Conservation (phyloP, 2,888 invertebrate genomes). For the Dolichomitus sp. region DNA sequence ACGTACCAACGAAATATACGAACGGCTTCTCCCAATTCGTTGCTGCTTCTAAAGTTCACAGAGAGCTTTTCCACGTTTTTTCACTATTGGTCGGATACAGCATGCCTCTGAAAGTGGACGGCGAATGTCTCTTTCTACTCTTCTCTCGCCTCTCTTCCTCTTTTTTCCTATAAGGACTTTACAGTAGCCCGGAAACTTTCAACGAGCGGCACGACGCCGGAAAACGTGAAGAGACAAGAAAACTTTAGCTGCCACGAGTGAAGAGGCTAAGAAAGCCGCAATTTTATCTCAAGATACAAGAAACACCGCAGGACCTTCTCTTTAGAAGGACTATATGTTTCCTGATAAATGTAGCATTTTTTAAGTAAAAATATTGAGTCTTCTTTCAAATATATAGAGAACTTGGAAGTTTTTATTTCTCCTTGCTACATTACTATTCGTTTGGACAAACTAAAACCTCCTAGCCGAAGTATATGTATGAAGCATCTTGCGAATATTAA, state of each 20-base stretch:
- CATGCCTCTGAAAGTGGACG: constrained; percentile 1
- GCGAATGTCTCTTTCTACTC: neutral
- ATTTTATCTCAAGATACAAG: constrained; percentile 22
- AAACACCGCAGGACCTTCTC: neutral
- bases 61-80: constrained; percentile 19
- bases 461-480: too few relatives aligned
- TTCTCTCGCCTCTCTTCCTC: neutral
- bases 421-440: neutral
- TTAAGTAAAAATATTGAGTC: neutral
- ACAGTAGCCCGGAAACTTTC: constrained; percentile 44
- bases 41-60: constrained; percentile 3
- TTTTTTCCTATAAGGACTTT: constrained; percentile 26
- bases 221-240: constrained; percentile 52
- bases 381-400: neutral
- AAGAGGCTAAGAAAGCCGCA: constrained; percentile 27
- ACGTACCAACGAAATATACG: constrained; percentile 3
- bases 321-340: neutral
- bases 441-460: neutral
- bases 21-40: neutral
- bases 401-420: neutral
- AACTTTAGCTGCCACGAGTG: constrained; percentile 43
- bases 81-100: neutral
- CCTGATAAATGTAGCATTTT: constrained; percentile 5
- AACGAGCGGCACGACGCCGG: constrained; percentile 27
- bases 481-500: too few relatives aligned